Evolutionary conservation across 2,113 vertebrate genomes (phyloP), one percentile per base, ranked within the genome.

Genomic region (Oryzias woworae): DNA sequence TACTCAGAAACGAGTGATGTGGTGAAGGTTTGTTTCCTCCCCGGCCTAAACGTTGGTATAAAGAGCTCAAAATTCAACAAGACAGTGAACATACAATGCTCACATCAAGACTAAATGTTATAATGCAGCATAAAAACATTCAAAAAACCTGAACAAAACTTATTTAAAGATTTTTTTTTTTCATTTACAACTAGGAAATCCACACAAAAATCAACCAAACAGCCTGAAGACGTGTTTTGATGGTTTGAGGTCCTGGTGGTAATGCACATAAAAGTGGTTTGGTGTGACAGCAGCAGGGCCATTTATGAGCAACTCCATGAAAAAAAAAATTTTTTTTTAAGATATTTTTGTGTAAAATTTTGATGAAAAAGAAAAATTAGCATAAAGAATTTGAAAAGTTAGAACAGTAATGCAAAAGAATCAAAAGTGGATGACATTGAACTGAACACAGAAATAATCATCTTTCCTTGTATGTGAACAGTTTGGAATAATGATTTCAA

Each of bases 71-170:
- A 47, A 47, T 47, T n/a, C 17, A 17, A 47, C 15, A 0, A 36
- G 36, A 36, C 8, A 36, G 2, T 8, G 36, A 36, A 36, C 36
- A 13, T 36, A 36, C 8, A 7, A 36, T 36, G 31, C 31, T 8
- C 31, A 36, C 36, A 36, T 36, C 3, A 2, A 36, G 10, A 36
- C 36, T 36, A 46, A 46, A 46, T 4, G 16, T 18, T 47, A 47
- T n/a, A 18, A 17, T 20, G 17, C 47, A 48, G 4, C 47, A 48
- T n/a, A 48, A 48, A 48, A n/a, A 48, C 4, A 20, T 3, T 48
- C 1, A 49, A 20, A 49, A 43, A 59, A 48, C 43, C 53, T 53
- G 24, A 8, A 58, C 10, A 53, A 62, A 58, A 22, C 22, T 22
- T 2, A 13, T 22, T 22, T 24, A 0, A 23, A 53, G 17, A 53